Percentiles rank a stretch among this genome's conserved stretches.
phyloP scores from a whole-genome alignment of 2,113 vertebrate species.

The Nicator chloris region DNA sequence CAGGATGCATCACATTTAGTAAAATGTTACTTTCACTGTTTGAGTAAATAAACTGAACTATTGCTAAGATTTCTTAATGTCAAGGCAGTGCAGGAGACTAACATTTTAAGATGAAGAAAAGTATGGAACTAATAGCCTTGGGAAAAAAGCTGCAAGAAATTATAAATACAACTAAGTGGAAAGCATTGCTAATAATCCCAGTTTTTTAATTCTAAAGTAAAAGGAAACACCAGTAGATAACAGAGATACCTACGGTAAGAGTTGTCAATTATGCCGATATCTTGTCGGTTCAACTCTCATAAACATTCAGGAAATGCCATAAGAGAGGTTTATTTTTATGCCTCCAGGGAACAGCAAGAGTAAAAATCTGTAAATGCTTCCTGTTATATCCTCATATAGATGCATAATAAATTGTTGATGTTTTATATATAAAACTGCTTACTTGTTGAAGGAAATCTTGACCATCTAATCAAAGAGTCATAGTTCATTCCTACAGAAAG shows the following conservation, averaged over 20 bases:
- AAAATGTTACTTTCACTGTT: not conserved
- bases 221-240: not conserved
- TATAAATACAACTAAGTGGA: not conserved
- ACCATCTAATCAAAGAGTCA: not conserved
- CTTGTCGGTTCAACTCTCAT: conserved; percentile 20
- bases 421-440: not conserved
- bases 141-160: not conserved
- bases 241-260: conserved; percentile 2
- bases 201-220: not conserved
- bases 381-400: conserved; percentile 1
- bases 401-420: not conserved
- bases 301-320: conserved; percentile 19
- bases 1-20: not conserved
- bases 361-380: conserved; percentile 7
- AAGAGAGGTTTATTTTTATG: conserved; percentile 17
- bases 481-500: not conserved
- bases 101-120: not conserved
- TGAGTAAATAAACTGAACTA: not conserved
- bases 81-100: not conserved
- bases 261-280: not conserved
- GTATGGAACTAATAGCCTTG: not conserved
- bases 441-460: not conserved
- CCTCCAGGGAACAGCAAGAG: not conserved
- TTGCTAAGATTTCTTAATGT: not conserved
- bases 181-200: not conserved